These are phyloP conservation scores for Silvanus unidentatus DNA, from an alignment of 2,888 invertebrate species.

Conservation along the genomic window DNA sequence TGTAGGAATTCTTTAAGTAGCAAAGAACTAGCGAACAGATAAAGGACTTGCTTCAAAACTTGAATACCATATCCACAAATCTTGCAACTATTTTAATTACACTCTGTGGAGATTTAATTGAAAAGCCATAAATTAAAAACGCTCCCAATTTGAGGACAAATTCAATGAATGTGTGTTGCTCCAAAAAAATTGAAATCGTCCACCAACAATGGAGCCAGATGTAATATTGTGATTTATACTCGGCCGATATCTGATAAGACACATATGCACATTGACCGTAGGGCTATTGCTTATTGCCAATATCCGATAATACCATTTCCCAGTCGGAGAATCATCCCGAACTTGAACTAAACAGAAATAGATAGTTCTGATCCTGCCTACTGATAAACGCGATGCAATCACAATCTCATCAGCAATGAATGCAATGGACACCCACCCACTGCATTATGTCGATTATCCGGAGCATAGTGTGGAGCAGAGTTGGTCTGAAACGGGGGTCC, in stretches of 20 bases:
- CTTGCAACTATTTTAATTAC: constrained; percentile 30
- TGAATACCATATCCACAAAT: constrained; percentile 21
- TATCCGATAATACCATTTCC: background rate
- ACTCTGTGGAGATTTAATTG: constrained; percentile 22
- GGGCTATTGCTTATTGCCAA: constrained; percentile 2
- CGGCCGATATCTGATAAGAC: background rate
- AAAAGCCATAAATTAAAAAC: no score
- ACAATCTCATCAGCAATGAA: constrained; percentile 44
- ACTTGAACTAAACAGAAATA: background rate
- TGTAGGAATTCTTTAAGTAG: constrained; percentile 30
- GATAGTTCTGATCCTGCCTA: constrained; percentile 29
- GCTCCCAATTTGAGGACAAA: no score
- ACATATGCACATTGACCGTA: background rate
- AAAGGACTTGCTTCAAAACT: constrained; percentile 25
- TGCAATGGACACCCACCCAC: constrained; percentile 39
- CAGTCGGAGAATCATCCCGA: background rate
- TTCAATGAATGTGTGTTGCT: no score
- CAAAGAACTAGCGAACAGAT: constrained; percentile 27
- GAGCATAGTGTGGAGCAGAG: constrained; percentile 8
- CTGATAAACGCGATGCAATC: constrained; percentile 42
- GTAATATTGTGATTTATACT: background rate
- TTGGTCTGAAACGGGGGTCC: no score
- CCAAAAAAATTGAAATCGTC: no score
- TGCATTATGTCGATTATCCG: constrained; percentile 34
- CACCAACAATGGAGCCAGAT: no score